Evolutionary conservation across 1,140 invertebrate genomes (phyloP), one percentile per base, ranked within the genome.

Genomic region (Wiebesia pumilae): DNA sequence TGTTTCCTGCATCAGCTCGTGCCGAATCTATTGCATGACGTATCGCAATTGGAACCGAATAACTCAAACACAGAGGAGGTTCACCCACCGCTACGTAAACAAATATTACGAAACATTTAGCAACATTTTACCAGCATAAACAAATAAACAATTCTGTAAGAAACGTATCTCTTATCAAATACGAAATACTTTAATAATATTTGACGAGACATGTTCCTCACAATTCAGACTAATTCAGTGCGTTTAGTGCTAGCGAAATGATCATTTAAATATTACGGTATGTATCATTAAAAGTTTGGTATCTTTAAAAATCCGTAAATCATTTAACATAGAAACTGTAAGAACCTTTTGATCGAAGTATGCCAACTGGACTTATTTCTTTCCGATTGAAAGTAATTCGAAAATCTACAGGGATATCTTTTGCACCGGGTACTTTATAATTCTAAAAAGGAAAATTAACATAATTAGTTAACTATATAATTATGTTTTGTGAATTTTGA

Each of bases 331-430:
- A 43, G n/a, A 38, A 43, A n/a, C 0, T 24, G 30, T 38, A 84
- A 24, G 33, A 94, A 97, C 97, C 95, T 95, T 98, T 98, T 1
- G 97, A 97, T 43, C 97, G 94, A 30, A 97, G 92, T 65, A 97
- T 95, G 21, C 97, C 97, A 30, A 94, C 88, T 3, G 95, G 94
- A 93, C 97, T 97, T 1, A 95, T 93, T 35, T 95, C 94, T 90
- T 97, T 96, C 89, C 95, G 95, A 38, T 95, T 90, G 47, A 98
- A 95, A 82, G 96, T 95, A 21, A 98, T 94, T 67, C 97, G 95
- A 90, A 98, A 96, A 93, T 98, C 97, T 27, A 96, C 95, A 14
- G 97, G 97, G 87, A 98, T 98, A 90, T 98, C 97, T 91, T 97
- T 97, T 0, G 96, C 95, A 14, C 96, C 96, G 7, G 97, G 97